phyloP scores from a whole-genome alignment of 2,888 invertebrate species.

The Andrena camellia region DNA sequence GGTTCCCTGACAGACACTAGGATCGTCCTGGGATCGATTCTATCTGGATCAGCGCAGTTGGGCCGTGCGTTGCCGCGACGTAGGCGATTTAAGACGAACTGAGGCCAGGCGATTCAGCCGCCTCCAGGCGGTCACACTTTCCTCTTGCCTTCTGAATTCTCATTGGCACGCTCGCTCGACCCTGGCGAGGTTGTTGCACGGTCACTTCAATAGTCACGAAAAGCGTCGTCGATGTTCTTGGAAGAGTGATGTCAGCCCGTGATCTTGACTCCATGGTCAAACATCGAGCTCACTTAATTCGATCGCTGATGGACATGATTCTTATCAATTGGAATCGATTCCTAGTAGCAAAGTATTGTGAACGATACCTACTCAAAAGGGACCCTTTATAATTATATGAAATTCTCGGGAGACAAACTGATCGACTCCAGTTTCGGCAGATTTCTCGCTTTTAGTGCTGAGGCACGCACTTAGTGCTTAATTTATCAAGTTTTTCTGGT shows the following conservation, averaged over 20 bases:
- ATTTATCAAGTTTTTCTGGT: too few relatives aligned
- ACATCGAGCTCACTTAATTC: background rate
- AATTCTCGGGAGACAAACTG: too few relatives aligned
- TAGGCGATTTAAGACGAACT: slow-evolving; percentile 70
- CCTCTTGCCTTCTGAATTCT: slow-evolving; percentile 61
- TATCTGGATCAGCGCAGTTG: slow-evolving; percentile 16
- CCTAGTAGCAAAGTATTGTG: too few relatives aligned
- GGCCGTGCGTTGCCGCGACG: slow-evolving; percentile 11
- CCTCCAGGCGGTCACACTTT: slow-evolving; percentile 69
- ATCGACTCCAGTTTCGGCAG: too few relatives aligned
- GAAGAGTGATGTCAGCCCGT: slow-evolving; percentile 62
- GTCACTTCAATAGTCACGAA: slow-evolving; percentile 5
- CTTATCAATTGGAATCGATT: background rate
- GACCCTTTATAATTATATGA: too few relatives aligned
- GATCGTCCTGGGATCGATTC: background rate
- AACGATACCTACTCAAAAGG: too few relatives aligned
- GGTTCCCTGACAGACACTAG: background rate
- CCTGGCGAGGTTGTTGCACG: slow-evolving; percentile 59
- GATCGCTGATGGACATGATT: background rate
- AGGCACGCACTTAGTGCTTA: too few relatives aligned
- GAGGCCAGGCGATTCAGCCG: slow-evolving; percentile 53
- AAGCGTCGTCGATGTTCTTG: slow-evolving; percentile 15
- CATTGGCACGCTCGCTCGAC: slow-evolving; percentile 59
- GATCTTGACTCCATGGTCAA: slow-evolving; percentile 37
- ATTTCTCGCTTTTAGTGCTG: too few relatives aligned